These are phyloP conservation scores for Mechanitis mazaeus DNA, from an alignment of 2,888 invertebrate genomes.

Conservation along the genomic window DNA sequence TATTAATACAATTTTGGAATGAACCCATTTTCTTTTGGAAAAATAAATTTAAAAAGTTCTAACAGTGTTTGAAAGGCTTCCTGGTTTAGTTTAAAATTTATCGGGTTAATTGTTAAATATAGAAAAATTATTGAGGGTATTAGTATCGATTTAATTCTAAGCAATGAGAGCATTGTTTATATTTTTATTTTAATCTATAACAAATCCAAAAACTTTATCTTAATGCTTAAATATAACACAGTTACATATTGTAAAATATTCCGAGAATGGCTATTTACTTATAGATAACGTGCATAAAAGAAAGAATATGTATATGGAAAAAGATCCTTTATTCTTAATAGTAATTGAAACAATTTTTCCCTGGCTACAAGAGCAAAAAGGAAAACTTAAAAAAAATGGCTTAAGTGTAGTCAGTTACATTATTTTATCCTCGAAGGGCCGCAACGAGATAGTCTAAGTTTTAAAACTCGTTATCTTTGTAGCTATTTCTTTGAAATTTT, in stretches of 20 bases:
- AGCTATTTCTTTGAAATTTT: neutral
- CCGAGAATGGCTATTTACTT: too few relatives aligned
- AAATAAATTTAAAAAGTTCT: neutral
- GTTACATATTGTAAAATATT: too few relatives aligned
- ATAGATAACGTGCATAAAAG: too few relatives aligned
- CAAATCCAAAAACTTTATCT: too few relatives aligned
- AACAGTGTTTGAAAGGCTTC: too few relatives aligned
- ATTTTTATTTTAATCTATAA: too few relatives aligned
- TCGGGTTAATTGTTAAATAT: too few relatives aligned
- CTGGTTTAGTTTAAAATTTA: too few relatives aligned
- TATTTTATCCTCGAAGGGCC: conserved; percentile 17
- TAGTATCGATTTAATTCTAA: too few relatives aligned
- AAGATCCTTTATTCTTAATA: neutral
- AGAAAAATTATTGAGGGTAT: too few relatives aligned
- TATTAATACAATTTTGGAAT: conserved; percentile 18
- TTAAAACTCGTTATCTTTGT: conserved; percentile 2
- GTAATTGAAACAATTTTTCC: neutral
- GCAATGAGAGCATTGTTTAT: too few relatives aligned
- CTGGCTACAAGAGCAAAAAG: neutral
- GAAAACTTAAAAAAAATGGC: conserved; percentile 19
- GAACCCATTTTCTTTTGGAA: conserved; percentile 16
- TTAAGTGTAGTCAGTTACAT: conserved; percentile 21
- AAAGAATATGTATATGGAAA: neutral
- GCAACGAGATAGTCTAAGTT: conserved; percentile 6
- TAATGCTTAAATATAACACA: too few relatives aligned